Evolutionary conservation across 1,140 invertebrate species (phyloP).

Genomic region (Muscidifurax raptorellus): DNA sequence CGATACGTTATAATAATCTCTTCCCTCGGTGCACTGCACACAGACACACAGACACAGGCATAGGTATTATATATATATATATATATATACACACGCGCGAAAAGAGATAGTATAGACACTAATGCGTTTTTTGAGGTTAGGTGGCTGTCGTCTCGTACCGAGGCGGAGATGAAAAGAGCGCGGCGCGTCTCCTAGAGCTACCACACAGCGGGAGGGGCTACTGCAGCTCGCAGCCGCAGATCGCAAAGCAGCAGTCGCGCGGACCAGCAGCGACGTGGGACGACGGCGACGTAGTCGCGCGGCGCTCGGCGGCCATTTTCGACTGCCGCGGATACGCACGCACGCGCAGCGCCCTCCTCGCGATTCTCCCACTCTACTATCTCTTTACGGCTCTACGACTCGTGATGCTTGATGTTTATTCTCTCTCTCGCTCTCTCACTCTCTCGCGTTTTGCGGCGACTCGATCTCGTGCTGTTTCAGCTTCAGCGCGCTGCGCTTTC

Average conservation of each 20-base stretch:
- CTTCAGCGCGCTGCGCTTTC: not conserved
- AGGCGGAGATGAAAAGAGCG: not conserved
- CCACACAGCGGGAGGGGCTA: not conserved
- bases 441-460: not conserved
- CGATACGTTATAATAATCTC: not conserved
- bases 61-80: not conserved
- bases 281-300: slow-evolving; percentile 53
- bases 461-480: no score
- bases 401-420: not conserved
- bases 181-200: not conserved
- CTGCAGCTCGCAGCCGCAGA: not conserved
- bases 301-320: slow-evolving; percentile 69
- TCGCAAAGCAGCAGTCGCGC: not conserved
- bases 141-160: slow-evolving; percentile 1
- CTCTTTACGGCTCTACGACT: not conserved
- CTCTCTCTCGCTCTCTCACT: slow-evolving; percentile 6
- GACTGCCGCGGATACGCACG: slow-evolving; percentile 60
- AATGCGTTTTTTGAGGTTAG: slow-evolving; percentile 32
- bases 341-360: slow-evolving; percentile 46
- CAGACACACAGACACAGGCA: not conserved
- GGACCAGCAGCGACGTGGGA: slow-evolving; percentile 16
- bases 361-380: slow-evolving; percentile 48
- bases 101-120: not conserved
- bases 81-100: not conserved
- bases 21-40: not conserved